A percentile compares a stretch with the other conserved stretches of the same genome.
These are phyloP conservation scores for Fragum whitleyi DNA, from an alignment of 2,888 invertebrate genomes.

Conservation along the genomic window DNA sequence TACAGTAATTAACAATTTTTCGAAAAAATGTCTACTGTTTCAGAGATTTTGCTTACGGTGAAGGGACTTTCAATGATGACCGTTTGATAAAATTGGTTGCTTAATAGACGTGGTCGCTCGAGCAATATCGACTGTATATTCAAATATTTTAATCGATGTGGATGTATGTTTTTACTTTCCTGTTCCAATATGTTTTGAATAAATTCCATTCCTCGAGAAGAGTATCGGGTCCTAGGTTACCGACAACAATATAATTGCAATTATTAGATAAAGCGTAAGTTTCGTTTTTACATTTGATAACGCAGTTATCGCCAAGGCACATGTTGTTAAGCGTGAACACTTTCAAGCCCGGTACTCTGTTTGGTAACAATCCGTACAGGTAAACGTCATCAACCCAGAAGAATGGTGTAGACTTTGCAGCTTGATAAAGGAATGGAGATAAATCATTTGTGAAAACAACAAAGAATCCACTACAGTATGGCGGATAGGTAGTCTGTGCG, in stretches of 20 bases:
- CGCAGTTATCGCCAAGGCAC: background rate
- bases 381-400: slow-evolving; percentile 3
- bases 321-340: background rate
- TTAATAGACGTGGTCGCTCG: too few relatives aligned
- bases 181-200: background rate
- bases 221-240: background rate
- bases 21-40: too few relatives aligned
- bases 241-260: background rate
- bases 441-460: background rate
- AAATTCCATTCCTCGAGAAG: background rate
- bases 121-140: too few relatives aligned
- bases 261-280: background rate
- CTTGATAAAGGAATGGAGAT: background rate
- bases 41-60: too few relatives aligned
- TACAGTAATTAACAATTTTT: too few relatives aligned
- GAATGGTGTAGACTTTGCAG: slow-evolving; percentile 5
- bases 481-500: background rate
- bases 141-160: background rate
- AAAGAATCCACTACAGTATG: background rate
- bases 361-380: background rate
- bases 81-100: too few relatives aligned
- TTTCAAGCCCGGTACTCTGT: background rate
- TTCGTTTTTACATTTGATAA: background rate
- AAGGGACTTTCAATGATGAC: too few relatives aligned
- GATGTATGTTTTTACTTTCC: background rate